Percentiles rank a stretch among this genome's conserved stretches.
phyloP scores from a whole-genome alignment of 2,888 invertebrate species.

The Leptinotarsa peninsularis region DNA sequence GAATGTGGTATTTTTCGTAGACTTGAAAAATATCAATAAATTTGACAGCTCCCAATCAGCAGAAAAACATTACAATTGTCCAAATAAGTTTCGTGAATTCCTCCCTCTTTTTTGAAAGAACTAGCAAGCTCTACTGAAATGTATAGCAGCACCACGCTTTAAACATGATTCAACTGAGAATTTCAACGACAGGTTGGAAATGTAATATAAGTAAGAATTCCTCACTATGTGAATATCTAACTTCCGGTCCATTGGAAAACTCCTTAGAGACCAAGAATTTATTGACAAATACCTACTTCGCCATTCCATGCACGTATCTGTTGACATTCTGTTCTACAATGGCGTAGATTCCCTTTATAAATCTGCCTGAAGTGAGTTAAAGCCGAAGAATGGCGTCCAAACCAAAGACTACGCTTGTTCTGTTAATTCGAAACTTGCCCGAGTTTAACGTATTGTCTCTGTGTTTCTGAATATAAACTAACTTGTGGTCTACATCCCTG shows the following conservation, averaged over 20 bases:
- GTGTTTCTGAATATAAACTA: slow-evolving; percentile 53
- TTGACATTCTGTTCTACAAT: slow-evolving; percentile 24
- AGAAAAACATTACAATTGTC: no score
- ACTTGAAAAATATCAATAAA: no score
- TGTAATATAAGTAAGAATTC: neutral
- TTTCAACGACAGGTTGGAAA: neutral
- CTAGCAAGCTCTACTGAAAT: no score
- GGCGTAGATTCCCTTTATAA: slow-evolving; percentile 33
- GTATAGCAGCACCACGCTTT: no score
- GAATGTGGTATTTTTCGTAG: no score
- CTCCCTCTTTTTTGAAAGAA: no score
- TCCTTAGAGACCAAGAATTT: slow-evolving; percentile 5
- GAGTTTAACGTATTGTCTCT: slow-evolving; percentile 50
- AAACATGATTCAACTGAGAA: no score
- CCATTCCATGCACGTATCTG: slow-evolving; percentile 2
- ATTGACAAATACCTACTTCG: slow-evolving; percentile 2
- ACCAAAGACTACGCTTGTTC: slow-evolving; percentile 35
- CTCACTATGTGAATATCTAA: neutral
- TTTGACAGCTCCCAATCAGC: no score
- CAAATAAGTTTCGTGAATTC: no score
- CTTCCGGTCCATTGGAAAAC: neutral
- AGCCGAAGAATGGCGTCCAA: slow-evolving; percentile 14
- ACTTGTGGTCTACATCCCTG: slow-evolving; percentile 46
- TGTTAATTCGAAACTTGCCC: slow-evolving; percentile 45
- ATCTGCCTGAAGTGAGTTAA: slow-evolving; percentile 35